Conservation (phyloP, 1,140 invertebrate genomes). For the Eupeodes corollae region DNA sequence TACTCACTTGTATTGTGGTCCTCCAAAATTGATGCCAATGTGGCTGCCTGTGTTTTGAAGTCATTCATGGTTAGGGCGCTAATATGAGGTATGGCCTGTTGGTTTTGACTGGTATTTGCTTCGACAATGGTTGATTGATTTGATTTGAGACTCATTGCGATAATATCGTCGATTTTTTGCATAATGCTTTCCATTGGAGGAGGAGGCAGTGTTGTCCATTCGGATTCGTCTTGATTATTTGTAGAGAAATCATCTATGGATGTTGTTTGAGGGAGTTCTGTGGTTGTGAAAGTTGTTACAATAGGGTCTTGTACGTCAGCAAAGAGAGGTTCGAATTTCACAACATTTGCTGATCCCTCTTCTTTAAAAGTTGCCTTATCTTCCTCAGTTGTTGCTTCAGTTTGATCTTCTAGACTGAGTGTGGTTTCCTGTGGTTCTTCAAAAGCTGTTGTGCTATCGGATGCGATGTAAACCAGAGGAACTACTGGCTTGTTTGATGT, state of each 20-base stretch:
- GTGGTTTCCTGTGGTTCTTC: neutral
- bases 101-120: conserved; percentile 10
- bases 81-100: conserved; percentile 16
- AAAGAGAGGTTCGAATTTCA: conserved; percentile 16
- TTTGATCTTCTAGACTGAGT: neutral
- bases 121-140: too few species aligned
- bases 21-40: conserved; percentile 34
- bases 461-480: neutral
- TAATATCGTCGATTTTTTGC: conserved; percentile 27
- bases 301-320: conserved; percentile 15
- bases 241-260: conserved; percentile 1
- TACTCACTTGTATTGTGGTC: conserved; percentile 21
- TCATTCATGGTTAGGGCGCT: conserved; percentile 25
- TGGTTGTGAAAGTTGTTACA: neutral
- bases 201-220: conserved; percentile 20
- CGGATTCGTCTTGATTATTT: conserved; percentile 11
- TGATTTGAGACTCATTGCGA: neutral
- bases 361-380: neutral
- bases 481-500: conserved; percentile 7
- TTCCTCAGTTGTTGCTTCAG: neutral
- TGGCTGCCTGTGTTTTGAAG: conserved; percentile 36
- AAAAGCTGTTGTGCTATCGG: neutral
- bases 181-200: conserved; percentile 27
- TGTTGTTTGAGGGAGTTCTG: neutral
- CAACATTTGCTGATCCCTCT: conserved; percentile 7